Conservation (phyloP, 2,797 vertebrate species). For the Pelochelys cantorii region DNA sequence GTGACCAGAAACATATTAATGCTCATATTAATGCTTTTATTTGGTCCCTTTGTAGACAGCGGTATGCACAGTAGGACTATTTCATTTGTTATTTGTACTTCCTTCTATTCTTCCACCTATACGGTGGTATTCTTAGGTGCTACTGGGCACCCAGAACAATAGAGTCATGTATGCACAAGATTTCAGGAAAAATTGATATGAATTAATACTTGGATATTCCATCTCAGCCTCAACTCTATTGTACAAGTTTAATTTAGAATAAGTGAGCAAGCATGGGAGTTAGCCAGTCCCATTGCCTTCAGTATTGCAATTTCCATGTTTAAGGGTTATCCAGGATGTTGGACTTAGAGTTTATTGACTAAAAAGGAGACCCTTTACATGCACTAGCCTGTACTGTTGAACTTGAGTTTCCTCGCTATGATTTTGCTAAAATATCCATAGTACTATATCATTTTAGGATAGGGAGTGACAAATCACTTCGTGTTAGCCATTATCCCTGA, state of each 20-base stretch:
- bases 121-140: fast-evolving
- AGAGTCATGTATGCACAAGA: background rate
- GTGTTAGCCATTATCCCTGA: background rate
- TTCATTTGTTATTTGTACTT: background rate
- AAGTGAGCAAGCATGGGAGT: background rate
- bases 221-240: background rate
- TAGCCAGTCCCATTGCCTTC: background rate
- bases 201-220: background rate
- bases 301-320: background rate
- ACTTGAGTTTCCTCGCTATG: background rate
- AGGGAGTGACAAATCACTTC: background rate
- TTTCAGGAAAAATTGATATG: background rate
- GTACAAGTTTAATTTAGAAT: background rate
- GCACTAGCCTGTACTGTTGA: no score
- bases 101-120: background rate
- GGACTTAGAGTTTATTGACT: background rate
- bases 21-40: background rate
- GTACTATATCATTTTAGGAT: background rate
- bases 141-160: background rate
- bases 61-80: background rate
- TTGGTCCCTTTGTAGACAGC: background rate
- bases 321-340: background rate
- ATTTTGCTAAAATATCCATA: background rate
- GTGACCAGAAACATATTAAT: background rate
- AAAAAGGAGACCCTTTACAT: background rate